Conservation (phyloP, 1,140 invertebrate species). For the Heterodera carotae region DNA sequence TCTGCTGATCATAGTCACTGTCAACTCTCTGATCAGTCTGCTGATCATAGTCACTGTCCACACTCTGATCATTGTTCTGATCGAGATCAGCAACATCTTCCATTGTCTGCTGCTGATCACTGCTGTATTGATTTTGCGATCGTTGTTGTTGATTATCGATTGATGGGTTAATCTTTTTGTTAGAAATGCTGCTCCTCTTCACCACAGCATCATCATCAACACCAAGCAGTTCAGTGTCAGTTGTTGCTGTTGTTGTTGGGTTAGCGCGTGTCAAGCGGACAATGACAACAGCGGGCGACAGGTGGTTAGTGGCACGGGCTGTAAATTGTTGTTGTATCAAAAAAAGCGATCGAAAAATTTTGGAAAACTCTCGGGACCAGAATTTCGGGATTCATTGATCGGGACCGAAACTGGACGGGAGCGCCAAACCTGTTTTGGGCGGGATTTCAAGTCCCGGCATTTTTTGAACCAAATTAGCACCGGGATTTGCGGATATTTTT, state of each 20-base stretch:
- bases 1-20: too few relatives aligned
- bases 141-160: neutral
- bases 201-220: neutral
- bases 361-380: too few relatives aligned
- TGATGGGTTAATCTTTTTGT: neutral
- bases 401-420: too few relatives aligned
- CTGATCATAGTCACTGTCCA: neutral
- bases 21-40: too few relatives aligned
- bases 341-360: neutral
- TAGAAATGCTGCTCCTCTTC: too few relatives aligned
- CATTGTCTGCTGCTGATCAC: neutral
- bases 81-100: neutral
- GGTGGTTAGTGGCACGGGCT: constrained; percentile 18
- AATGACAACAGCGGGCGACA: too few relatives aligned
- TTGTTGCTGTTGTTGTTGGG: neutral
- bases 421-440: too few relatives aligned
- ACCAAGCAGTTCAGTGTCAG: neutral
- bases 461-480: too few relatives aligned
- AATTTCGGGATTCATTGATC: too few relatives aligned
- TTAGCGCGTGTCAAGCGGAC: constrained; percentile 10
- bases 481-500: too few relatives aligned
- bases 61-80: constrained; percentile 8
- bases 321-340: too few relatives aligned
- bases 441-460: too few relatives aligned
- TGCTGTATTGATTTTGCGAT: neutral